phyloP scores from a whole-genome alignment of 2,113 vertebrate genomes.

The Spilogale gracilis region DNA sequence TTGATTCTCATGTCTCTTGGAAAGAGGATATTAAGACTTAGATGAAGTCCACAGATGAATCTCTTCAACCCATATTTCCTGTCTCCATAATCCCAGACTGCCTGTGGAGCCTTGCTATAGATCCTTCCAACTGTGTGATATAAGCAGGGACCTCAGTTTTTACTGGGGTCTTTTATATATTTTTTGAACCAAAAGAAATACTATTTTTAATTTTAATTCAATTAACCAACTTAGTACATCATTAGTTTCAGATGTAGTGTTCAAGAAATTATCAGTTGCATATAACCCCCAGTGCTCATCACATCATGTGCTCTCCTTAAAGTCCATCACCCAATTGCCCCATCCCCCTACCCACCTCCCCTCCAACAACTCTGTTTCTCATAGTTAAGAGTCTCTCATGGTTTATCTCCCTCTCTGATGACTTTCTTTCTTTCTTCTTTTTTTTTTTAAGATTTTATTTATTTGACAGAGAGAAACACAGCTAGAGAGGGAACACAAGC shows the following conservation, averaged over 20 bases:
- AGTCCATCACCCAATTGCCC: neutral
- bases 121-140: neutral
- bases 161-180: neutral
- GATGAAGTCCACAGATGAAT: neutral
- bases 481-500: too few species aligned
- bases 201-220: neutral
- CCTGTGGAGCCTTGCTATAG: neutral
- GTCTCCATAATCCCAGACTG: neutral
- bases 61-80: slow-evolving; percentile 22
- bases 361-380: neutral
- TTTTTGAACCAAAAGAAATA: neutral
- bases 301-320: neutral
- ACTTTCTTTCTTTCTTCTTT: neutral
- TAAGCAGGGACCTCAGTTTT: neutral
- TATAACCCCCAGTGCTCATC: neutral
- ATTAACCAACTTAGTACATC: neutral
- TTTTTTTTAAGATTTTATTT: too few species aligned
- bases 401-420: neutral
- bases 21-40: slow-evolving; percentile 50
- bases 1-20: slow-evolving; percentile 1
- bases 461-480: too few species aligned
- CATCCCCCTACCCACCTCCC: neutral
- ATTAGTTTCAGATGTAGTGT: neutral
- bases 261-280: neutral
- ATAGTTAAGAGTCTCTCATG: neutral